Percentiles rank a stretch among this genome's conserved stretches.
Evolutionary conservation across 2,113 vertebrate species (phyloP).

Genomic region (Cephalopterus ornatus): DNA sequence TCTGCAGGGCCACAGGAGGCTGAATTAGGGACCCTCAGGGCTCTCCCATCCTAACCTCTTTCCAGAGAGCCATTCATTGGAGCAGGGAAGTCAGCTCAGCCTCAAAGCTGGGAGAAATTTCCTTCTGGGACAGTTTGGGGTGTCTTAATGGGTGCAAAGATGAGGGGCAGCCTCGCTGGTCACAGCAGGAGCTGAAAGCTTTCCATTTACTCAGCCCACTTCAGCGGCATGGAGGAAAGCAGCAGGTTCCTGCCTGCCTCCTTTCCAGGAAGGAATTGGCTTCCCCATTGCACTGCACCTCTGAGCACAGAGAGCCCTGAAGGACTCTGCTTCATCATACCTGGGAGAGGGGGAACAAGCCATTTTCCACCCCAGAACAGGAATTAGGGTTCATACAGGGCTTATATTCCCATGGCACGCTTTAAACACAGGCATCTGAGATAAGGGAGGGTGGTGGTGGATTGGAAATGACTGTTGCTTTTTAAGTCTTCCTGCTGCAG

Average conservation of each 20-base stretch:
- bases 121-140: neutral
- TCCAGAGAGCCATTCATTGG: accelerated
- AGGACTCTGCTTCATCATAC: neutral
- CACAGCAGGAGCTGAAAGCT: neutral
- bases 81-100: neutral
- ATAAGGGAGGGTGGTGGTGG: neutral
- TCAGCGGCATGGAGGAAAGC: neutral
- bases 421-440: neutral
- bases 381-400: neutral
- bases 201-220: accelerated
- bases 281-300: neutral
- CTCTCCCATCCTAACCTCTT: neutral
- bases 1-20: neutral
- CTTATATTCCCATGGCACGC: neutral
- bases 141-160: neutral
- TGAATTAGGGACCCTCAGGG: accelerated
- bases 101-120: accelerated
- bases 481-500: neutral
- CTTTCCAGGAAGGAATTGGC: accelerated
- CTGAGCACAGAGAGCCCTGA: neutral
- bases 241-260: neutral
- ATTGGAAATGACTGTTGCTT: neutral
- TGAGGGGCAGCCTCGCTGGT: neutral
- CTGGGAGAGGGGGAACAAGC: neutral
- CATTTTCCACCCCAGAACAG: neutral